These are phyloP conservation scores for Platysteira castanea DNA, from an alignment of 2,113 vertebrate genomes.

Conservation along the genomic window DNA sequence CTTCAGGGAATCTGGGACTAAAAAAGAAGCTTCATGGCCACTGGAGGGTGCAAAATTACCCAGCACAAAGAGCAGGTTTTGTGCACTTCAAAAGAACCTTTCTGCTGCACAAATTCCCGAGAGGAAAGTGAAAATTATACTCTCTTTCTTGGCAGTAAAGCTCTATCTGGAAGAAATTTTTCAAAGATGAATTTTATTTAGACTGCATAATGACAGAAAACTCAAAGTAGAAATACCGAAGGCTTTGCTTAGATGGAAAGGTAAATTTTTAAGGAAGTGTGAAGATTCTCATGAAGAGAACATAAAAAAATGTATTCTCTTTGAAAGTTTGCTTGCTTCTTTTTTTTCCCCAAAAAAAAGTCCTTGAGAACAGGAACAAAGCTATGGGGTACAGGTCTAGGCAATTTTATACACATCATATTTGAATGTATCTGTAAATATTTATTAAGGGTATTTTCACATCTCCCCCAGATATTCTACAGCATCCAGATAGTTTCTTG, in stretches of 20 bases:
- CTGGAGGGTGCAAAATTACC: background rate
- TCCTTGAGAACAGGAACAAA: background rate
- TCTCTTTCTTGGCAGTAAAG: background rate
- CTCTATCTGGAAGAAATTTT: background rate
- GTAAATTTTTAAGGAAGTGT: background rate
- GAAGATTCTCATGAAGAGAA: background rate
- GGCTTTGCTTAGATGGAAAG: background rate
- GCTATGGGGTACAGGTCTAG: background rate
- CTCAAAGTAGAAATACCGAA: background rate
- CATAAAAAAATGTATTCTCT: rapidly evolving
- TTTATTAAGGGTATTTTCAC: background rate
- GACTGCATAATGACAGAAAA: background rate
- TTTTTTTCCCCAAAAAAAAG: background rate
- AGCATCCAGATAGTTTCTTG: background rate
- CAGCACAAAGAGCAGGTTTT: background rate
- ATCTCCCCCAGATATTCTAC: background rate
- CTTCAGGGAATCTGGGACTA: background rate
- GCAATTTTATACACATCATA: background rate
- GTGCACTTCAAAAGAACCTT: background rate
- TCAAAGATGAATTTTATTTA: background rate
- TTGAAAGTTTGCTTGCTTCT: background rate
- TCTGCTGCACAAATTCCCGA: background rate
- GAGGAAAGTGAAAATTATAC: background rate
- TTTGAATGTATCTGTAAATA: background rate
- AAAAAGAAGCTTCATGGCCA: background rate